Evolutionary conservation across 2,888 invertebrate species (phyloP), one percentile per base, ranked within the genome.

Genomic region (Sycophila texana): DNA sequence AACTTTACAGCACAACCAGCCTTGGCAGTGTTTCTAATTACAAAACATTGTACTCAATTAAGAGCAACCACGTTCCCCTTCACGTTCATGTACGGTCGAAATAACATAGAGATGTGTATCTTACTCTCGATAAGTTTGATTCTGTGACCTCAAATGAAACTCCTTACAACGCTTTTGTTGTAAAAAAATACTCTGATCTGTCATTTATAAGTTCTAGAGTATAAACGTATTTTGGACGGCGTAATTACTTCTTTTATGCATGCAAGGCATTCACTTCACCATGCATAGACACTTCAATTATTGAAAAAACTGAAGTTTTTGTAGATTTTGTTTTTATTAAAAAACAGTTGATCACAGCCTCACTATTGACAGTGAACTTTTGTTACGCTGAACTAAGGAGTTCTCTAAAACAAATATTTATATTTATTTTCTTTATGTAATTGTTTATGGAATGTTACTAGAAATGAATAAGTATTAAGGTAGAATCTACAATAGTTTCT

Each of bases 311-410:
- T 76, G 66, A 74, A 71, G 66, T 71, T 74, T 71, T 79, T 22
- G 58, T 10, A 39, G 39, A 39, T 39, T 39, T 39, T 39, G 39
- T 39, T 73, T 81, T 76, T 81, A 73, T 39, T 81, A 68, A 83
- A 83, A 83, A 84, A 85, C 83, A 84, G 85, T 84, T 85, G 85
- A 89, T 90, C 89, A 89, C 89, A 90, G 89, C 85, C 86, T 87
- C 83, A 83, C 86, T 85, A 86, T 86, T 84, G 83, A 88, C 88
- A 88, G 88, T 88, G 88, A 89, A 83, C 85, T 82, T 77, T 83
- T 83, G 84, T 86, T 90, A 91, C 84, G 91, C 91, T 79, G 90
- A 91, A 84, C 91, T 90, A 80, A 91, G 85, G 76, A 91, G 87
- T 86, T 91, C 91, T 84, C 91, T 91, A 87, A 51, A 87, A 89